Conservation (phyloP, 2,113 vertebrate genomes). For the Alligator mississippiensis region DNA sequence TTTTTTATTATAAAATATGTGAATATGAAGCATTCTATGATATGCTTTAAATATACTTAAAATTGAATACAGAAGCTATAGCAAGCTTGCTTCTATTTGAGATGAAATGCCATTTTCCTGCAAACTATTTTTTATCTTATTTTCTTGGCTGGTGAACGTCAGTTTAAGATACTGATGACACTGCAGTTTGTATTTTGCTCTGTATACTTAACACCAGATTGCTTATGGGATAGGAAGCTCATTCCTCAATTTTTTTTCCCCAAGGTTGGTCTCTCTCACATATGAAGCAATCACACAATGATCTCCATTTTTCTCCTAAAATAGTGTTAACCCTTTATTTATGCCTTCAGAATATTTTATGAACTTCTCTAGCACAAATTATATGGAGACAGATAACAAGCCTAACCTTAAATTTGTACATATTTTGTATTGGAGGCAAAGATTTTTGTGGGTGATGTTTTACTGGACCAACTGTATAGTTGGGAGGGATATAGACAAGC, state of each 20-base stretch:
- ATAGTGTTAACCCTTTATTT: neutral
- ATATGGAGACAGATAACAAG: neutral
- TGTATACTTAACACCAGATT: neutral
- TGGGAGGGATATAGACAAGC: no score
- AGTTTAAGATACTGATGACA: neutral
- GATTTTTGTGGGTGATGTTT: no score
- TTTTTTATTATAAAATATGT: accelerated
- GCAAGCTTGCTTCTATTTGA: neutral
- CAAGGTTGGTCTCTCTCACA: neutral
- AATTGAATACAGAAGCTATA: neutral
- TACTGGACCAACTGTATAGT: no score
- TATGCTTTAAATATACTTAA: no score
- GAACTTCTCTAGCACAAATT: neutral
- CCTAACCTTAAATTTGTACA: neutral
- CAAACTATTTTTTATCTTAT: neutral
- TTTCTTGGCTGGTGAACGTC: neutral
- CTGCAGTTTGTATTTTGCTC: neutral
- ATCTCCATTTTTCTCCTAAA: neutral
- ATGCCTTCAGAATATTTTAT: neutral
- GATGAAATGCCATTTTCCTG: neutral
- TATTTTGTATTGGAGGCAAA: neutral
- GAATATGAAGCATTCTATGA: accelerated
- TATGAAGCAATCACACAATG: accelerated
- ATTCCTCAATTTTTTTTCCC: neutral
- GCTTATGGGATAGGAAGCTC: neutral